Evolutionary conservation across 2,888 invertebrate genomes (phyloP).

Genomic region (Hemithea aestivaria): DNA sequence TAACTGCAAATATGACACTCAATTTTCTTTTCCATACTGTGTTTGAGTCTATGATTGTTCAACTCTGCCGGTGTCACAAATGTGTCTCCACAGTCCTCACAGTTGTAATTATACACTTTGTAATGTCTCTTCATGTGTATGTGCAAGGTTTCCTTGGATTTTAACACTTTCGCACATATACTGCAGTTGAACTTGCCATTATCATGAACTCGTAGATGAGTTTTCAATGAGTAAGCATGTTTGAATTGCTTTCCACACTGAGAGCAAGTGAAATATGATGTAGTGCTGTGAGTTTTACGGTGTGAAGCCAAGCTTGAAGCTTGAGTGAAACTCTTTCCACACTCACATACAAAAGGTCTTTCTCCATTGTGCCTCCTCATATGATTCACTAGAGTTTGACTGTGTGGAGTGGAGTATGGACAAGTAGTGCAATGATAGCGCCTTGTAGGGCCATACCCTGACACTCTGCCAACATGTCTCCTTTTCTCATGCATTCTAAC

Average conservation of each 20-base stretch:
- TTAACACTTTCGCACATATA: conserved; percentile 62
- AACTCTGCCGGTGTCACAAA: conserved; percentile 70
- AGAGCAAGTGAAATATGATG: conserved; percentile 59
- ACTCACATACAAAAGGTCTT: conserved; percentile 63
- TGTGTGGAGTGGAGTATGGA: conserved; percentile 63
- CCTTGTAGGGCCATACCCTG: conserved; percentile 56
- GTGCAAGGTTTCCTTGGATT: conserved; percentile 58
- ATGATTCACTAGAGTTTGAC: conserved; percentile 69
- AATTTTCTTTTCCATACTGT: conserved; percentile 47
- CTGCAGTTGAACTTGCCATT: conserved; percentile 52
- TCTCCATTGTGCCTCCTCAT: conserved; percentile 68
- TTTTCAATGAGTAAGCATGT: conserved; percentile 64
- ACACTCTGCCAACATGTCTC: conserved; percentile 54
- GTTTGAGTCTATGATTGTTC: conserved; percentile 63
- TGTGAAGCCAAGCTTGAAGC: conserved; percentile 64
- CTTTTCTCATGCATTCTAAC: conserved; percentile 60
- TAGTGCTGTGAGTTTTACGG: conserved; percentile 59
- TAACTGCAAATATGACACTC: conserved; percentile 68
- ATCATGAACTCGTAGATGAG: conserved; percentile 62
- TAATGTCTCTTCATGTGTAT: conserved; percentile 66
- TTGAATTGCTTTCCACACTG: conserved; percentile 73
- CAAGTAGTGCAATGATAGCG: conserved; percentile 67
- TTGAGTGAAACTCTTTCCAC: conserved; percentile 69
- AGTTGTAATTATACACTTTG: conserved; percentile 66
- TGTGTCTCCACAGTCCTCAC: conserved; percentile 69